Percentiles rank a stretch among this genome's conserved stretches.
These are phyloP conservation scores for Prunella fulvescens DNA, from an alignment of 2,113 vertebrate genomes.

Conservation along the genomic window DNA sequence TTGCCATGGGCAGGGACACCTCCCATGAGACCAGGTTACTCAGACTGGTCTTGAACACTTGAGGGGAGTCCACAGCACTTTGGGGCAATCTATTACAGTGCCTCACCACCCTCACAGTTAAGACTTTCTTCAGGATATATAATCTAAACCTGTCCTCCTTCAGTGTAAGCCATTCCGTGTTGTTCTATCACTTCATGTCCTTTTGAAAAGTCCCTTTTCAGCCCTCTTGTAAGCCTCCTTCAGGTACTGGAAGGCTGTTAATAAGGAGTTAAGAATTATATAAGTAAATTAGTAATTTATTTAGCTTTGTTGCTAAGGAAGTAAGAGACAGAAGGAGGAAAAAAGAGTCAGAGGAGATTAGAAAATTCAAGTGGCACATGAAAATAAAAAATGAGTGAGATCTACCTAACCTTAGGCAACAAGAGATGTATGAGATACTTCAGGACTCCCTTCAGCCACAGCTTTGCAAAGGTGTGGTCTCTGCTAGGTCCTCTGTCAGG, in stretches of 20 bases:
- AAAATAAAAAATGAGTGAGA: constrained; percentile 3
- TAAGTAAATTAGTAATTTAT: neutral
- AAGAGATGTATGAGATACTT: neutral
- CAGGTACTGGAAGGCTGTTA: neutral
- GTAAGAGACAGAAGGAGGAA: neutral
- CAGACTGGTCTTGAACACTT: neutral
- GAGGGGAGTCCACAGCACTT: neutral
- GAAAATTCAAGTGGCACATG: neutral
- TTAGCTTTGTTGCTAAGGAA: neutral
- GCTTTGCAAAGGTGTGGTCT: neutral
- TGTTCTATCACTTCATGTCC: neutral
- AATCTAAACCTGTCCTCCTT: neutral
- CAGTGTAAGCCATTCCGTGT: neutral
- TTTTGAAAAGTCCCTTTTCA: neutral
- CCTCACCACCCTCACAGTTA: neutral
- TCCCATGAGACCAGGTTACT: neutral
- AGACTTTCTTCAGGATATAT: neutral
- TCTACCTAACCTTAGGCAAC: neutral
- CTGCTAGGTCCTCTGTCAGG: neutral
- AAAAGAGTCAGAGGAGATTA: neutral
- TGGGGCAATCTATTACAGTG: neutral
- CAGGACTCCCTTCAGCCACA: neutral
- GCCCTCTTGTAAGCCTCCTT: neutral
- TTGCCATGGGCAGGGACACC: neutral
- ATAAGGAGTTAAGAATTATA: neutral